phyloP scores from a whole-genome alignment of 2,113 vertebrate genomes.

The Malurus melanocephalus region DNA sequence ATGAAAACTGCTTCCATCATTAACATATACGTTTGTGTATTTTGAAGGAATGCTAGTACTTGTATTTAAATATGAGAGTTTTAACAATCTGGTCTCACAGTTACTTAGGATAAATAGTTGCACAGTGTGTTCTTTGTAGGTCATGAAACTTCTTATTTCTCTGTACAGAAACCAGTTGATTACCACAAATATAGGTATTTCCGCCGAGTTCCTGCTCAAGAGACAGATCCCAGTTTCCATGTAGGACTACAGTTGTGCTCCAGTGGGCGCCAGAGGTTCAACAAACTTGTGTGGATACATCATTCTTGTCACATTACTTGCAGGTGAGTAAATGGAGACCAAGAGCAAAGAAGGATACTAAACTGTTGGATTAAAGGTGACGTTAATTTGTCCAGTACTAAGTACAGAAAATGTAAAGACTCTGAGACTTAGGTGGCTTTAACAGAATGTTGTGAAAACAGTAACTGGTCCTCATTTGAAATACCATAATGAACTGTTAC shows the following conservation, averaged over 20 bases:
- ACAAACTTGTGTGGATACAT: constrained; percentile 94
- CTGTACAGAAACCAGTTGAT: constrained; percentile 84
- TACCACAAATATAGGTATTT: constrained; percentile 90
- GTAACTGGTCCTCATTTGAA: neutral
- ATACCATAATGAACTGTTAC: neutral
- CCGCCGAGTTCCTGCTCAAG: constrained; percentile 84
- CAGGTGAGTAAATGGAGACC: constrained; percentile 75
- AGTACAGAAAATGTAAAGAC: neutral
- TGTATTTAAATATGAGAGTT: neutral
- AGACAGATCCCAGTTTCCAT: constrained; percentile 92
- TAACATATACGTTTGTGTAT: neutral
- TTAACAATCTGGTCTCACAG: neutral
- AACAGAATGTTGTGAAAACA: neutral
- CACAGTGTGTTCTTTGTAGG: neutral
- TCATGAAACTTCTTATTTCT: neutral
- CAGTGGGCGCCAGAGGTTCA: constrained; percentile 90
- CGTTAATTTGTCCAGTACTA: neutral
- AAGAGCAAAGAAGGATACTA: neutral
- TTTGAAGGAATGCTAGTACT: neutral
- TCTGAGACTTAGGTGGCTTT: neutral
- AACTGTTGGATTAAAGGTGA: neutral
- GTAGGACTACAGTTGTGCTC: constrained; percentile 90
- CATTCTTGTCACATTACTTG: constrained; percentile 95
- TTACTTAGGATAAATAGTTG: neutral
- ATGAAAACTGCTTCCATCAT: neutral